A percentile compares a stretch with the other conserved stretches of the same genome.
Conservation (phyloP, 2,888 invertebrate genomes). For the Eilema depressum region DNA sequence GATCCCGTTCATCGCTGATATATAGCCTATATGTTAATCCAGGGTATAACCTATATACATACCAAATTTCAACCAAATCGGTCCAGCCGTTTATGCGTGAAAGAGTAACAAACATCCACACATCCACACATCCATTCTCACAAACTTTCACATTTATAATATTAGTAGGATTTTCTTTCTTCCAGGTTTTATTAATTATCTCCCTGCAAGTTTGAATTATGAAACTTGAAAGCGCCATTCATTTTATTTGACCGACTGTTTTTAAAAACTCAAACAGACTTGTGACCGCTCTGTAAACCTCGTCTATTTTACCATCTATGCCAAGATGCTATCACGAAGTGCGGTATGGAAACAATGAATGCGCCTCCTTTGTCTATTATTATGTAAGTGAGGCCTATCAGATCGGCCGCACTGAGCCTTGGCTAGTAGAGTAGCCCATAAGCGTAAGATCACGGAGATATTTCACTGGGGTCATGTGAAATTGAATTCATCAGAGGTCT, state of each 20-base stretch:
- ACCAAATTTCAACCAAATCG: too few species aligned
- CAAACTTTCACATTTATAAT: too few species aligned
- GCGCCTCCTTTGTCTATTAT: slow-evolving; percentile 41
- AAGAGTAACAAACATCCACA: too few species aligned
- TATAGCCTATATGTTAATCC: too few species aligned
- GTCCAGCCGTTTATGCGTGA: too few species aligned
- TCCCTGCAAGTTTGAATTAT: neutral
- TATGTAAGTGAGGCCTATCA: slow-evolving; percentile 38
- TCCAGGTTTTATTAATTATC: too few species aligned
- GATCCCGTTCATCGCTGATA: too few species aligned
- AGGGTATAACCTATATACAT: too few species aligned
- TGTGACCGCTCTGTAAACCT: slow-evolving; percentile 19
- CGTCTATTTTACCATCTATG: slow-evolving; percentile 39
- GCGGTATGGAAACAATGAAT: slow-evolving; percentile 46
- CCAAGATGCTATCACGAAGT: slow-evolving; percentile 40
- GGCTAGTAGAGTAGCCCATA: slow-evolving; percentile 27
- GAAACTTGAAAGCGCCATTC: neutral
- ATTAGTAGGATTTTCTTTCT: too few species aligned
- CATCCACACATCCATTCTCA: too few species aligned
- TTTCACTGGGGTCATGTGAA: slow-evolving; percentile 35
- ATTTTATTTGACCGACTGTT: neutral
- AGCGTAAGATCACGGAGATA: slow-evolving; percentile 40
- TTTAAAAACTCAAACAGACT: neutral
- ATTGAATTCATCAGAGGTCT: slow-evolving; percentile 3
- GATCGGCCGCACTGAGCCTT: slow-evolving; percentile 31